Base-by-base conservation (phyloP, 2,888 invertebrate genomes). In the Cheilosia variabilis region DNA sequence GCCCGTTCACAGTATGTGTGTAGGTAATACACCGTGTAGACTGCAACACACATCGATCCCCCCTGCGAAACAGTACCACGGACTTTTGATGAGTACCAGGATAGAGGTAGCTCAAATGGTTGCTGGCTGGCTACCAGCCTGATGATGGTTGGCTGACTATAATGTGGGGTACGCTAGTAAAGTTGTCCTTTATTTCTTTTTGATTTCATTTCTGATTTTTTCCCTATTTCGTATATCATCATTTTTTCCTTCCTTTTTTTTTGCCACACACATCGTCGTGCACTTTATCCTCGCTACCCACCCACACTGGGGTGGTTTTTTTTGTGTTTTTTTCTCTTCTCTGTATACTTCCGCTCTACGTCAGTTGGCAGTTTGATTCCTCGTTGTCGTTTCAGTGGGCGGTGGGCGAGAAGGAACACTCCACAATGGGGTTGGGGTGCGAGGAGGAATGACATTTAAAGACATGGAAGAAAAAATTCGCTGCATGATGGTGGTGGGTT, bases 121-220 rank as follows among this genome's bases (percentile, higher is more conserved):
- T 68, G 66, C 81, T 76, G 69, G 47, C 52, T 52, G 22, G 68
- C 76, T 76, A 76, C 86, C 86, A 81, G 66, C 76, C 81, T 81
- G 86, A 86, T 86, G 86, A 86, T 76, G 86, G 86, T 81, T 86
- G 86, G 81, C 81, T 84, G 84, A 75, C 84, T 84, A 84, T 84
- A 84, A 84, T 80, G 80, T 80, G 80, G 75, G 79, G 78, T 55
- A 78, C 72, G 50, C 27, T 57, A 71, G 75, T 52, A 75, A 84
- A 80, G 72, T 86, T 81, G 86, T 86, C 81, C 76, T 77, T 81
- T 86, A 86, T 81, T 81, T 81, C 66, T 80, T 86, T 86, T 80
- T 86, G 75, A 86, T 80, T 86, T 77, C 81, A 81, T 81, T 86
- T 77, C 81, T 77, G 81, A 77, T 80, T 86, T 86, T 86, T 86